Percentiles rank a stretch among this genome's conserved stretches.
Evolutionary conservation across 1,140 invertebrate species (phyloP).

Genomic region (Tetramorium alpestre): DNA sequence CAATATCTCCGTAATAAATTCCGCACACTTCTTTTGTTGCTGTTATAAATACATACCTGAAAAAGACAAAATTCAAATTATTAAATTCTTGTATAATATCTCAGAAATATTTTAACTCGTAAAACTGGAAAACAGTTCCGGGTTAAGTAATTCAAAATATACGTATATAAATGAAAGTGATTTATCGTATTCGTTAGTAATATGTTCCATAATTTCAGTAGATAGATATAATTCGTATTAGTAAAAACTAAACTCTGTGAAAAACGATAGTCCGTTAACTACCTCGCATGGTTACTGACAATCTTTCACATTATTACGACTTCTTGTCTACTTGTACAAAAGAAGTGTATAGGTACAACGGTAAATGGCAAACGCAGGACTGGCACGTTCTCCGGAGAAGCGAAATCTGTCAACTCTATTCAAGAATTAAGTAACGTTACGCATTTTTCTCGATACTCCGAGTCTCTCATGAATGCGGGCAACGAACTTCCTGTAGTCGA

Average conservation of each 20-base stretch:
- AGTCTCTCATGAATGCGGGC: slow-evolving; percentile 11
- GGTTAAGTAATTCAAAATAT: not conserved
- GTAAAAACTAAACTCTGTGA: slow-evolving; percentile 14
- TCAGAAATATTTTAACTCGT: not conserved
- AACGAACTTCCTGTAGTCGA: slow-evolving; percentile 55
- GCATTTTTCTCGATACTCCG: slow-evolving; percentile 26
- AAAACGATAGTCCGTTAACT: slow-evolving; percentile 53
- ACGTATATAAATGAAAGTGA: slow-evolving; percentile 8
- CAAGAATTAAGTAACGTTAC: slow-evolving; percentile 30
- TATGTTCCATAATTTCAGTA: slow-evolving; percentile 28
- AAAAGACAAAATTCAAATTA: slow-evolving; percentile 28
- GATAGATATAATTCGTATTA: slow-evolving; percentile 18
- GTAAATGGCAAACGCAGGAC: slow-evolving; percentile 1
- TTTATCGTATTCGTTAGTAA: slow-evolving; percentile 47
- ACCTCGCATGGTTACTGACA: slow-evolving; percentile 48
- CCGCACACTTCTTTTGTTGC: not conserved
- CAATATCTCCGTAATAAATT: not conserved
- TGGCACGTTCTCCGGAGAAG: slow-evolving; percentile 6
- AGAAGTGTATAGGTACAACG: slow-evolving; percentile 34
- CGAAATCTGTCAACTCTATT: slow-evolving; percentile 38
- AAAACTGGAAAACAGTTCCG: not conserved
- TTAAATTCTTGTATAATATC: not conserved
- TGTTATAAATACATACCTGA: slow-evolving; percentile 15
- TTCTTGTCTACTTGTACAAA: slow-evolving; percentile 28
- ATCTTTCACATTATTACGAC: slow-evolving; percentile 33